Evolutionary conservation across 2,113 vertebrate genomes (phyloP).

Genomic region (Gadus chalcogrammus): DNA sequence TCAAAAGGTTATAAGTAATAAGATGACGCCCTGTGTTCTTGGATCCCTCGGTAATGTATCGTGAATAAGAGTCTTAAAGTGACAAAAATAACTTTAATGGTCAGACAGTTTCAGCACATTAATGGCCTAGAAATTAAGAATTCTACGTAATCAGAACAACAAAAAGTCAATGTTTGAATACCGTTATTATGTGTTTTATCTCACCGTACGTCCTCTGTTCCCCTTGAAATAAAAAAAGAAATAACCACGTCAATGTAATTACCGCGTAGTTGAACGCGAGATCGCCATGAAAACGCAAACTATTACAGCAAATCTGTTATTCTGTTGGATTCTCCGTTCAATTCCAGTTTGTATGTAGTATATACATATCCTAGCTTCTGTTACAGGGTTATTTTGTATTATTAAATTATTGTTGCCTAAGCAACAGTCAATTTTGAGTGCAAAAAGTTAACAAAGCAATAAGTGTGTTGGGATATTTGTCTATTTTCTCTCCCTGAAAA

Average conservation of each 20-base stretch:
- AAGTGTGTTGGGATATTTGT: conserved; percentile 63
- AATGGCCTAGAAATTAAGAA: conserved; percentile 27
- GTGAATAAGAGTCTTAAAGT: conserved; percentile 5
- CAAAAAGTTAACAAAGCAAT: conserved; percentile 78
- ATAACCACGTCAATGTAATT: conserved; percentile 52
- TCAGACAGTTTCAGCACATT: conserved; percentile 38
- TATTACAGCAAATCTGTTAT: conserved; percentile 48
- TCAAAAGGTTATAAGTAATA: conserved; percentile 28
- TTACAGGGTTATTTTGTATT: conserved; percentile 72
- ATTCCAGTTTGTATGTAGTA: conserved; percentile 51
- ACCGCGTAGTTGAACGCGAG: conserved; percentile 36
- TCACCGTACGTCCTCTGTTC: conserved; percentile 39
- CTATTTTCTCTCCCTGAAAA: conserved; percentile 49
- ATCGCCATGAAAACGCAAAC: conserved; percentile 48
- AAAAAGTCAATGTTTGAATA: conserved; percentile 26
- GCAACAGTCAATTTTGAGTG: conserved; percentile 62
- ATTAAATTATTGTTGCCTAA: conserved; percentile 43
- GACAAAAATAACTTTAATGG: background rate
- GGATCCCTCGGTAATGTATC: conserved; percentile 9
- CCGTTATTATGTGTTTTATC: conserved; percentile 35
- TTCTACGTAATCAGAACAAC: conserved; percentile 23
- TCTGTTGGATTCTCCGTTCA: conserved; percentile 43
- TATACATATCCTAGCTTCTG: conserved; percentile 60
- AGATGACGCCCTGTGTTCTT: conserved; percentile 25
- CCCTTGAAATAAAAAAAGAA: conserved; percentile 30